Evolutionary conservation across 1,140 invertebrate genomes (phyloP), one percentile per base, ranked within the genome.

Genomic region (Thaumetopoea pityocampa): DNA sequence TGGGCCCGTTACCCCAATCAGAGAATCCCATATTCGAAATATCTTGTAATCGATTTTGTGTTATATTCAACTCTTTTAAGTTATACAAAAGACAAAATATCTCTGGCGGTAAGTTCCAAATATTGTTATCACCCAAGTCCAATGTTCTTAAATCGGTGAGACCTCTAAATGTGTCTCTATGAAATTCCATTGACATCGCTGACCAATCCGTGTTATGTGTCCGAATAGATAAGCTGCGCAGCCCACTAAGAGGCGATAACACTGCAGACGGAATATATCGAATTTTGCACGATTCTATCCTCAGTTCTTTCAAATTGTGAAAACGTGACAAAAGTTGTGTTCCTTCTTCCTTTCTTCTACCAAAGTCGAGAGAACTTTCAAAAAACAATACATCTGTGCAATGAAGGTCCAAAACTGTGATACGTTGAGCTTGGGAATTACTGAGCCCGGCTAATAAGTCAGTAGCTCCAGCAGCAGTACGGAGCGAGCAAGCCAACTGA

Each of bases 181-280:
- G 89, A 16, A 95, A 86, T 49, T 92, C 92, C 77, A 94, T 87
- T 3, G 90, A 90, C 87, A 93, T 92, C 17, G 91, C 89, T 1
- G 92, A 92, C 92, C 93, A 94, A 64, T 94, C 92, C 9, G 90
- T 91, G 67, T 94, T 94, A 70, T 91, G 91, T 23, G 93, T 94
- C 8, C 91, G 87, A 43, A 96, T 79, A 0, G 88, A 88, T n/a
- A 96, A 74, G 33, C 85, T 87, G 12, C 89, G 86, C 2, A 96
- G 77, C 51, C 91, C 89, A 40, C 86, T 85, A 1, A 94, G 82
- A n/a, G 90, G 87, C 12, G 88, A 80, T 44, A 95, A 87, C 9
- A 90, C 91, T 10, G 89, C 89, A 10, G 88, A 87, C 1, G 92
- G 92, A 29, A 96, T 86, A 56, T 91, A 89, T 45, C 90, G 87